Evolutionary conservation across 2,113 vertebrate species (phyloP).

Genomic region (Meriones unguiculatus): DNA sequence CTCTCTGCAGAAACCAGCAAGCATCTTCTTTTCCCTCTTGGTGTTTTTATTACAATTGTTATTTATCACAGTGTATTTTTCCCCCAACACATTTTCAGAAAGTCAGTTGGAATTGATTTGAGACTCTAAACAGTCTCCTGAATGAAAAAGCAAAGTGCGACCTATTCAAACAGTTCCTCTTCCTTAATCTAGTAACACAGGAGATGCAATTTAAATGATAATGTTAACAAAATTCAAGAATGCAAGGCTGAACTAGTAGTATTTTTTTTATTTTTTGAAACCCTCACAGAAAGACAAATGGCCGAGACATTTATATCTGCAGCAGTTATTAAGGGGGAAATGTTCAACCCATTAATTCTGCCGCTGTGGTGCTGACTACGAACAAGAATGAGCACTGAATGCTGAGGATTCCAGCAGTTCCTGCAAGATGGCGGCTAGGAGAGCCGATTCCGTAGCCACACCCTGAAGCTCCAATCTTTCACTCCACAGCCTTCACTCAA

Average conservation of each 20-base stretch:
- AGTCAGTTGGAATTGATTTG: slow-evolving; percentile 72
- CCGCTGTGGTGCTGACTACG: slow-evolving; percentile 34
- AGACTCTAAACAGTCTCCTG: slow-evolving; percentile 63
- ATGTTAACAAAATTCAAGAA: slow-evolving; percentile 68
- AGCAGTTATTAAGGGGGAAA: slow-evolving; percentile 61
- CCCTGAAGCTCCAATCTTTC: background rate
- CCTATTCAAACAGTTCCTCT: slow-evolving; percentile 60
- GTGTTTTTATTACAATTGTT: slow-evolving; percentile 52
- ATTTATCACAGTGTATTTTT: slow-evolving; percentile 61
- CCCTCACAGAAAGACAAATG: slow-evolving; percentile 71
- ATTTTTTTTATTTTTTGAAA: slow-evolving; percentile 21
- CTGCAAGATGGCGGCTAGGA: background rate
- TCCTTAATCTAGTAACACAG: slow-evolving; percentile 65
- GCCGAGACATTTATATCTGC: slow-evolving; percentile 65
- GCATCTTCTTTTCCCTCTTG: slow-evolving; percentile 10
- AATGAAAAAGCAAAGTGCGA: slow-evolving; percentile 68
- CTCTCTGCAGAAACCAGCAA: slow-evolving; percentile 32
- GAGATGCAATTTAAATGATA: slow-evolving; percentile 78
- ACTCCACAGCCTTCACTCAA: background rate
- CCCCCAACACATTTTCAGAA: slow-evolving; percentile 62
- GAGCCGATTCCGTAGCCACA: fast-evolving
- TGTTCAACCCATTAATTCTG: slow-evolving; percentile 70
- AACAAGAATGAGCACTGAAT: slow-evolving; percentile 46
- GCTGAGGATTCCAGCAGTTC: background rate
- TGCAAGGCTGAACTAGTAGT: background rate